Conservation (phyloP, 1,140 invertebrate species). For the Holotrichia oblita region DNA sequence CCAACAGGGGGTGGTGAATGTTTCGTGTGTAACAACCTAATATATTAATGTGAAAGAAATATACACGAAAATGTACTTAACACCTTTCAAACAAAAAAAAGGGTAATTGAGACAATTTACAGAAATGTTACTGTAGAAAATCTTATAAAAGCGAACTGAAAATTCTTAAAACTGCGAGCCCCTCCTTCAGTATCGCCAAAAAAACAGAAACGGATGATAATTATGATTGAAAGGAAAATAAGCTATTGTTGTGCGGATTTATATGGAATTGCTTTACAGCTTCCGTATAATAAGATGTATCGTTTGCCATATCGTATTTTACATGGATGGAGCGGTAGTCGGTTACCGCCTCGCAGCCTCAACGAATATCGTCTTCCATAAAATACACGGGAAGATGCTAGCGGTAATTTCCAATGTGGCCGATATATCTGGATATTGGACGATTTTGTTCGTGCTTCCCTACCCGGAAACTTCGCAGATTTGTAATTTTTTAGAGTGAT, state of each 20-base stretch:
- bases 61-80: no score
- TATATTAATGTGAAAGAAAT: no score
- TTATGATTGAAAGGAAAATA: constrained; percentile 18
- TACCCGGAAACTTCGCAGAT: constrained; percentile 20
- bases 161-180: no score
- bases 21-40: no score
- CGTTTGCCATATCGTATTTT: constrained; percentile 26
- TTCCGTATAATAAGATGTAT: constrained; percentile 24
- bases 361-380: constrained; percentile 13
- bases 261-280: neutral
- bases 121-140: no score
- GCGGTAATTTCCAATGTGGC: constrained; percentile 25
- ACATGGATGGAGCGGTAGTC: neutral
- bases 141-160: no score
- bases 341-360: neutral
- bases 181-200: no score
- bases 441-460: neutral
- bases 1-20: no score
- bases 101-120: no score
- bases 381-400: constrained; percentile 11
- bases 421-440: constrained; percentile 34
- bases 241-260: neutral
- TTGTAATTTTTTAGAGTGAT: constrained; percentile 31
- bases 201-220: neutral
- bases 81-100: no score